Conservation (phyloP, 2,888 invertebrate species). For the Resseliella maxima region DNA sequence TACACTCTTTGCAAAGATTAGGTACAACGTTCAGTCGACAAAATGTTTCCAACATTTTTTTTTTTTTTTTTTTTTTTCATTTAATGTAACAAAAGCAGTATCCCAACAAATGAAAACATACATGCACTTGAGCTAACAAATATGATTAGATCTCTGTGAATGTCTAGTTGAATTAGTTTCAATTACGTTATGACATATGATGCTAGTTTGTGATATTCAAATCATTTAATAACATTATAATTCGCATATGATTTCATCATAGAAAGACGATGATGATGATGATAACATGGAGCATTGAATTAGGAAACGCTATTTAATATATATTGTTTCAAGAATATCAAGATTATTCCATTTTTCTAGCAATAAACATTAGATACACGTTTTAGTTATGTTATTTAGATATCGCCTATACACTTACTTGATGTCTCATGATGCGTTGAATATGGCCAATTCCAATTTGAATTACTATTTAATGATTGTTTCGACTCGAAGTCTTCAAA, state of each 20-base stretch:
- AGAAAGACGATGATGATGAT: background rate
- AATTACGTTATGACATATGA: conserved; percentile 18
- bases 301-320: no score
- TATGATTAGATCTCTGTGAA: conserved; percentile 17
- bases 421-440: background rate
- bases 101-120: no score
- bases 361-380: no score
- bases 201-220: background rate
- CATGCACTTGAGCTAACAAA: background rate
- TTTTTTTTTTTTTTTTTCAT: no score
- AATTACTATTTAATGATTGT: background rate
- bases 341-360: background rate
- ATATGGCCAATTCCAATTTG: conserved; percentile 27
- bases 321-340: no score
- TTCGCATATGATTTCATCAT: background rate
- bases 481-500: conserved; percentile 36
- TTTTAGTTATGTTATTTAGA: background rate
- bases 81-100: no score
- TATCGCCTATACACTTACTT: background rate
- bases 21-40: no score
- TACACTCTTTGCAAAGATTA: no score
- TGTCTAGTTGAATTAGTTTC: background rate
- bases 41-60: no score
- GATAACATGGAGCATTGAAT: background rate
- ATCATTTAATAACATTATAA: background rate